Base-by-base conservation (phyloP, 2,113 vertebrate genomes). In the Octodon degus region DNA sequence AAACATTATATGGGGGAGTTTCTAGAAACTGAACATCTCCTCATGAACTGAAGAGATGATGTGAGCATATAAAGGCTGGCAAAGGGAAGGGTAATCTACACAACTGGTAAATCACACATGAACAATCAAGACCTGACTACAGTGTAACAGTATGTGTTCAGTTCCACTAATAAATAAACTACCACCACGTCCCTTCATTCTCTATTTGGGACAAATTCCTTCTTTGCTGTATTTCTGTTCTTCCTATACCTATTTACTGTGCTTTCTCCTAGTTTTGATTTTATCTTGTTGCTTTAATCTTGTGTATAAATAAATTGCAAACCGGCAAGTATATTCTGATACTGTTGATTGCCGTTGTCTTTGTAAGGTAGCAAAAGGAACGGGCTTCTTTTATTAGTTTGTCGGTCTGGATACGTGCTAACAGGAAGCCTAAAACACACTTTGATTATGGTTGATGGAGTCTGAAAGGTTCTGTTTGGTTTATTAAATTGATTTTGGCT, bases 321-420 rank as follows among this genome's bases (percentile, higher is more conserved):
- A 60, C 53, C 0, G 16, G 0, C 40, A 76, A 90, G 30, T 91
- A 96, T 74, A 91, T 16, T 77, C 12, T 22, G 68, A 47, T 62
- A 67, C 34, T 94, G 4, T 86, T 90, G 24, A 86, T 63, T 87
- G 30, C 77, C 47, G 13, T 88, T 63, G 34, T 67, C 65, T 97
- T 97, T 93, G 65, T 74, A 58, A 50, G 60, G 47, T 50, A 62
- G 55, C 34, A 53, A 92, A 89, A 94, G 12, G 37, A 93, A 86
- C 9, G 13, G 53, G 65, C 14, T 96, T 88, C 68, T 97, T 94
- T 94, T 68, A 86, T 93, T 94, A 96, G 87, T 95, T 86, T 81
- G 27, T 96, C 30, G 86, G 14, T 67, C 80, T 91, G 85, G 30
- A 32, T 79, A 55, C 80, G 53, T 65, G 62, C 77, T 88, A 65